Conservation (phyloP, 2,888 invertebrate species). For the Iselma pallidipennis region DNA sequence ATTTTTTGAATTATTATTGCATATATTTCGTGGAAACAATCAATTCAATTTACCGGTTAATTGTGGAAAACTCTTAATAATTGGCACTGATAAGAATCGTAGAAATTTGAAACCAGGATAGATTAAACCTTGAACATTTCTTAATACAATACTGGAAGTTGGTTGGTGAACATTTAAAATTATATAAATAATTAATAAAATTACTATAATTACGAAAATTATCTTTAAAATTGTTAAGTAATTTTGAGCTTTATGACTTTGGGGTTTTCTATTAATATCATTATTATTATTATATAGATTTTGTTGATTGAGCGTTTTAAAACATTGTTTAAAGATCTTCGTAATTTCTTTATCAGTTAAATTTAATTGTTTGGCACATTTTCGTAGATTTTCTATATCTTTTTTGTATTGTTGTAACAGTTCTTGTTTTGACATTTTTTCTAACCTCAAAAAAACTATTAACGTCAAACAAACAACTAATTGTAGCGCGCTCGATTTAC, state of each 20-base stretch:
- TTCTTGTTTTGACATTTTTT: slow-evolving; percentile 49
- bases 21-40: slow-evolving; percentile 4
- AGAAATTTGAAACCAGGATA: slow-evolving; percentile 78
- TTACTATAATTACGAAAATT: slow-evolving; percentile 41
- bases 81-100: slow-evolving; percentile 74
- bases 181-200: slow-evolving; percentile 54
- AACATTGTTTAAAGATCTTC: slow-evolving; percentile 63
- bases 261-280: too few relatives aligned
- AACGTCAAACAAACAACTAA: background rate
- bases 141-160: slow-evolving; percentile 67
- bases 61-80: slow-evolving; percentile 74
- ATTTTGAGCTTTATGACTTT: slow-evolving; percentile 33
- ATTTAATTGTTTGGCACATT: slow-evolving; percentile 62
- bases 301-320: slow-evolving; percentile 54
- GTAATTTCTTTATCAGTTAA: slow-evolving; percentile 67
- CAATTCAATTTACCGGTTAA: slow-evolving; percentile 64
- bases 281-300: slow-evolving; percentile 30
- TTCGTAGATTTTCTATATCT: slow-evolving; percentile 63
- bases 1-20: slow-evolving; percentile 3
- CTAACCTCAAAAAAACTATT: slow-evolving; percentile 31
- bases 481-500: background rate
- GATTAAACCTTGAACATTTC: slow-evolving; percentile 78
- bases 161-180: slow-evolving; percentile 63
- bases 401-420: slow-evolving; percentile 60
- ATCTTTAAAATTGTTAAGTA: slow-evolving; percentile 20